A percentile compares a stretch with the other conserved stretches of the same genome.
Evolutionary conservation across 2,888 invertebrate species (phyloP).

Genomic region (Microplitis manilae): DNA sequence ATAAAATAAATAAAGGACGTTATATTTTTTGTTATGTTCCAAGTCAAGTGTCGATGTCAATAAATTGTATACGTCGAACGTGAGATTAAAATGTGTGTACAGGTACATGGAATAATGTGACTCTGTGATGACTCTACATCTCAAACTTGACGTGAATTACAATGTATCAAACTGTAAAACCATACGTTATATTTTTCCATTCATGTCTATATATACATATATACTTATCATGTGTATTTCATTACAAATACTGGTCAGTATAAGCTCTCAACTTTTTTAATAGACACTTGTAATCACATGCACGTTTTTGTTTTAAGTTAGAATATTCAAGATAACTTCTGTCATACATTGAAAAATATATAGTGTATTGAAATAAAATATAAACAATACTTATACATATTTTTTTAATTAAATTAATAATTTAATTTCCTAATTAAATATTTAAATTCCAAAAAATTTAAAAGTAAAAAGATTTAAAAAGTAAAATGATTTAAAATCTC

Average conservation of each 20-base stretch:
- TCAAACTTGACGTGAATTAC: constrained; percentile 1
- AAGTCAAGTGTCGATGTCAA: constrained; percentile 1
- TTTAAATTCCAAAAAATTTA: too few relatives aligned
- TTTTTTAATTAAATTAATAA: too few relatives aligned
- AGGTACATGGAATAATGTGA: background rate
- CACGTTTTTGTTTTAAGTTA: background rate
- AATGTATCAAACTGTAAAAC: background rate
- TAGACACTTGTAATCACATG: background rate
- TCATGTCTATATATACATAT: background rate
- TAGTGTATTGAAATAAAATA: background rate
- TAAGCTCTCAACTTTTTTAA: background rate
- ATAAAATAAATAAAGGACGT: background rate
- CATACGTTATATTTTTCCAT: background rate
- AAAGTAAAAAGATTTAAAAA: background rate
- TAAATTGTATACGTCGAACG: background rate
- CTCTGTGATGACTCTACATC: constrained; percentile 1
- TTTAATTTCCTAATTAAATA: too few relatives aligned
- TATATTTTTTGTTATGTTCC: background rate
- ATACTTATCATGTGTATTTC: background rate
- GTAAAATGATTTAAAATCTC: background rate
- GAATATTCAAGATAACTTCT: background rate
- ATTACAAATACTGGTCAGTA: background rate
- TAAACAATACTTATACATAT: background rate
- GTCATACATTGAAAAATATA: background rate
- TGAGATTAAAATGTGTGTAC: background rate